These are phyloP conservation scores for Potorous gilbertii DNA, from an alignment of 2,797 vertebrate species.

Conservation along the genomic window DNA sequence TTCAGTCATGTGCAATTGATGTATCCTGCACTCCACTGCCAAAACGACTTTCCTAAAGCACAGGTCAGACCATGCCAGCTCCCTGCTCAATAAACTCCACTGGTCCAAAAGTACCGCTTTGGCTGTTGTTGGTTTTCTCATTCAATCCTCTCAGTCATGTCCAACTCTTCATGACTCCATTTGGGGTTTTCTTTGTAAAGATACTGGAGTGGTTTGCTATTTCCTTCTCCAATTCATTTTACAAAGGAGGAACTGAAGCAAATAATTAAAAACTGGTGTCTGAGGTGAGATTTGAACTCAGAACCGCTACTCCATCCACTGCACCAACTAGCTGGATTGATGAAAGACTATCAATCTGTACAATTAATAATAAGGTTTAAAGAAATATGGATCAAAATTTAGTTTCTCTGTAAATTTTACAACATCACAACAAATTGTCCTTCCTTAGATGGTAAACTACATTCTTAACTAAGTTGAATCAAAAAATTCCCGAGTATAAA, in stretches of 20 bases:
- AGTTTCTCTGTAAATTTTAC: background rate
- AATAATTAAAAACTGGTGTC: too few species aligned
- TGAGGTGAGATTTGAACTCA: background rate
- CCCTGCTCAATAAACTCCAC: too few species aligned
- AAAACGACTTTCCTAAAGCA: too few species aligned
- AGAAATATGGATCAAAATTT: background rate
- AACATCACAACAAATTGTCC: background rate
- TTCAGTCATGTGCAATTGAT: background rate
- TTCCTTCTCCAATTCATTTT: background rate
- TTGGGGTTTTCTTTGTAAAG: background rate
- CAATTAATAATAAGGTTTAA: background rate
- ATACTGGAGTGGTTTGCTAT: background rate
- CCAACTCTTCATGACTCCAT: background rate
- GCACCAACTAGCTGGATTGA: background rate
- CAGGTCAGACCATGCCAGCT: too few species aligned
- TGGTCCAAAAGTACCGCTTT: too few species aligned
- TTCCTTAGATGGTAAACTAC: background rate
- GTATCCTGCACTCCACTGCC: too few species aligned
- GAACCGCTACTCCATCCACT: background rate
- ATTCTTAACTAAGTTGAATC: conserved; percentile 9
- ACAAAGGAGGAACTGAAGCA: background rate
- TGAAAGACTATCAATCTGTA: background rate
- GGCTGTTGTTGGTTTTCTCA: too few species aligned
- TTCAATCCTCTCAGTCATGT: background rate
- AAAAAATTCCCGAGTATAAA: conserved; percentile 55